Base-by-base conservation (phyloP, 1,140 invertebrate genomes). In the Philotrypesis tridentata region DNA sequence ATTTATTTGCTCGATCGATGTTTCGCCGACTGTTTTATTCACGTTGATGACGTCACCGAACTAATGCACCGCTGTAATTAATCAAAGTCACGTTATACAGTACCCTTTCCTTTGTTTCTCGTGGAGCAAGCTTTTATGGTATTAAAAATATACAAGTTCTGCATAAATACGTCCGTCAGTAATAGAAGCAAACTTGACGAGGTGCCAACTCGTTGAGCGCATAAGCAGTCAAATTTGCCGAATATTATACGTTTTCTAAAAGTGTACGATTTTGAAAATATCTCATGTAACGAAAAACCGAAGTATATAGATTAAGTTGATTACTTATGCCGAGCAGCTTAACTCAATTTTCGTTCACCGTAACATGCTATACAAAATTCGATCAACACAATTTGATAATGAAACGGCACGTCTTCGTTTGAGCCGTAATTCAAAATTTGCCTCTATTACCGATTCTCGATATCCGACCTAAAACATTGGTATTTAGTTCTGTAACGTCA, bases 371-470 rank as follows among this genome's bases (percentile, higher is more conserved):
- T 37, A 0, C 70, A 43, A 23, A 65, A 0, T 73, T 80, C 55
- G 61, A 72, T 73, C 31, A 33, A 29, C 9, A 17, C 9, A 82
- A 81, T 70, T 76, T 25, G 40, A 27, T 60, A 81, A 81, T 81
- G 40, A 67, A 70, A 81, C 60, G 27, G 33, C 43, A 7, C n/a
- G 61, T n/a, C 29, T 70, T 81, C 29, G 31, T 70, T 55, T n/a
- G 67, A 25, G 31, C 23, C 3, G 71, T 14, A 67, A 67, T 23
- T 17, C 61, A 8, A 76, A 60, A 61, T 68, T 27, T 33, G 12
- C 37, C 29, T 77, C 77, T 72, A 77, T 71, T 77, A 77, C 74
- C 37, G 48, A 82, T 63, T 72, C 67, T 72, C 74, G 27, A 77
- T 61, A 78, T 75, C 63, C 73, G 65, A 55, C 65, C 5, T 29